A percentile compares a stretch with the other conserved stretches of the same genome.
Conservation (phyloP, 2,888 invertebrate genomes). For the Pocota personata region DNA sequence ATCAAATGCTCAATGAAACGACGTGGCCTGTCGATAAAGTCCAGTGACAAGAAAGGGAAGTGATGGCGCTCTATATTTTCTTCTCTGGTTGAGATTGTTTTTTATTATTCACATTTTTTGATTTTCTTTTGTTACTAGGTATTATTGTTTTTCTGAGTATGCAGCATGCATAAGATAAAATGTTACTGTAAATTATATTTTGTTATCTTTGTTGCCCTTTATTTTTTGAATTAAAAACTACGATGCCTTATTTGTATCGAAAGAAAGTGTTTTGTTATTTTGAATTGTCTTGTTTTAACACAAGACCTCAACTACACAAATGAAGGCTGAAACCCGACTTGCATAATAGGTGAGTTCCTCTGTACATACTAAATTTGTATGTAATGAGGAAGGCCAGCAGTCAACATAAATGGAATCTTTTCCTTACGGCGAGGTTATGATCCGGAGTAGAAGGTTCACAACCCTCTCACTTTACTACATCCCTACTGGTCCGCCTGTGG, state of each 20-base stretch:
- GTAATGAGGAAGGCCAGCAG: too few relatives aligned
- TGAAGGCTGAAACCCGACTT: too few relatives aligned
- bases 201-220: neutral
- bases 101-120: neutral
- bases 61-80: neutral
- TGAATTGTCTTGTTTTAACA: neutral
- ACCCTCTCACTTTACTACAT: too few relatives aligned
- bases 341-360: too few relatives aligned
- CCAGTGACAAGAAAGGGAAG: neutral
- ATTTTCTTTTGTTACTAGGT: neutral
- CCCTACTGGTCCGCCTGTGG: too few relatives aligned
- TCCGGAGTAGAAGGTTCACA: too few relatives aligned
- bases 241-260: neutral
- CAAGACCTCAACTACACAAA: too few relatives aligned
- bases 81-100: neutral
- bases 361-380: too few relatives aligned
- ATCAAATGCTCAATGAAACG: slow-evolving; percentile 43
- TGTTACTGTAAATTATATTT: neutral
- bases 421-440: too few relatives aligned
- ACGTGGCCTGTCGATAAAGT: neutral
- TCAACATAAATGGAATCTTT: too few relatives aligned
- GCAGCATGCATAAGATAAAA: slow-evolving; percentile 17
- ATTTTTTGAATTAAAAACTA: slow-evolving; percentile 13
- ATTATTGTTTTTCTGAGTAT: slow-evolving; percentile 19
- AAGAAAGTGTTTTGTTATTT: neutral